Percentiles rank a stretch among this genome's conserved stretches.
phyloP scores from a whole-genome alignment of 2,888 invertebrate species.

The Scotopteryx bipunctaria region DNA sequence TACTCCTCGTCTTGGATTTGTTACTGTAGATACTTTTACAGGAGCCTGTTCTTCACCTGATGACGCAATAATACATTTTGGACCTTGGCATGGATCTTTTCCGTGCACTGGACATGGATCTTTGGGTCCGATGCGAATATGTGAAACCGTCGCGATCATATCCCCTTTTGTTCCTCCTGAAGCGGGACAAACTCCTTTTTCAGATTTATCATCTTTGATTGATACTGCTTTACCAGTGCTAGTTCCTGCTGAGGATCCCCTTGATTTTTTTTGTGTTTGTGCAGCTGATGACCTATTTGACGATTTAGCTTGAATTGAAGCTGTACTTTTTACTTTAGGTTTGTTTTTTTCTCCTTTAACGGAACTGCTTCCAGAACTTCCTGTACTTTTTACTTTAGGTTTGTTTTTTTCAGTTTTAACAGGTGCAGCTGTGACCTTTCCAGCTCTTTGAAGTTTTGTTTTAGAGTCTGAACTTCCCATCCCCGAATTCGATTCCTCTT shows the following conservation, averaged over 20 bases:
- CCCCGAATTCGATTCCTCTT: slow-evolving; percentile 50
- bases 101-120: slow-evolving; percentile 63
- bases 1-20: slow-evolving; percentile 72
- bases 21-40: slow-evolving; percentile 62
- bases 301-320: slow-evolving; percentile 38
- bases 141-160: slow-evolving; percentile 65
- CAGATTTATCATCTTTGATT: slow-evolving; percentile 53
- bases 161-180: slow-evolving; percentile 50
- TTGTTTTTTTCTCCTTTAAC: slow-evolving; percentile 33
- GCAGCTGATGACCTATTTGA: slow-evolving; percentile 33
- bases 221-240: slow-evolving; percentile 53
- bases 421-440: slow-evolving; percentile 21
- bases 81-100: slow-evolving; percentile 62
- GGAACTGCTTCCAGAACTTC: too few species aligned
- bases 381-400: slow-evolving; percentile 21
- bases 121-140: slow-evolving; percentile 65
- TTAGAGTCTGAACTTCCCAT: slow-evolving; percentile 53
- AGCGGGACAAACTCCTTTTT: slow-evolving; percentile 48
- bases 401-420: slow-evolving; percentile 34
- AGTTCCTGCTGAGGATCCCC: slow-evolving; percentile 43
- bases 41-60: slow-evolving; percentile 55
- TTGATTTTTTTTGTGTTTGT: slow-evolving; percentile 47
- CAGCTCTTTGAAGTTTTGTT: slow-evolving; percentile 35
- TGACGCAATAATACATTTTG: slow-evolving; percentile 59
- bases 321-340: slow-evolving; percentile 21